A percentile compares a stretch with the other conserved stretches of the same genome.
Evolutionary conservation across 2,113 vertebrate genomes (phyloP).

Genomic region (Vulpes vulpes): DNA sequence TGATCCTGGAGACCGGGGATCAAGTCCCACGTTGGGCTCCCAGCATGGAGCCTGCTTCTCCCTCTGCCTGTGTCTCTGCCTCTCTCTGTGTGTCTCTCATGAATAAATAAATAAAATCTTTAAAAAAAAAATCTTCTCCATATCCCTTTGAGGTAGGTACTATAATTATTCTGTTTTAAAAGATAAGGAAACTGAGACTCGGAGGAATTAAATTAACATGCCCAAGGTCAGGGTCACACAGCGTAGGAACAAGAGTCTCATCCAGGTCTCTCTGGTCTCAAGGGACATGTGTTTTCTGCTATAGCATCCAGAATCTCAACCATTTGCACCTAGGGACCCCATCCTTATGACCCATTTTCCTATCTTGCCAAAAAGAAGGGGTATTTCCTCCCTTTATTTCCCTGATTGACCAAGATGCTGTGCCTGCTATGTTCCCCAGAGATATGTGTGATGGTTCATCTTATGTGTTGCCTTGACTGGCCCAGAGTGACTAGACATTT

Average conservation of each 20-base stretch:
- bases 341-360: neutral
- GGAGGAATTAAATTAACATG: neutral
- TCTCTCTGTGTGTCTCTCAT: too few species aligned
- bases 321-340: neutral
- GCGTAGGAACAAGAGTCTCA: neutral
- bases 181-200: neutral
- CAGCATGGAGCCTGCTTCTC: too few species aligned
- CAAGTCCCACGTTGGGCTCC: too few species aligned
- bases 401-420: neutral
- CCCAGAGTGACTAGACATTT: neutral
- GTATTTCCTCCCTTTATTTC: neutral
- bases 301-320: neutral
- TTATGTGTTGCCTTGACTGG: neutral
- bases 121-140: neutral
- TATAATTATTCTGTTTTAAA: neutral
- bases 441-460: neutral
- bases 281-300: neutral
- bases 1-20: too few species aligned
- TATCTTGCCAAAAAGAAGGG: neutral
- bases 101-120: too few species aligned
- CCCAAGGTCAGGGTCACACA: neutral
- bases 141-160: neutral
- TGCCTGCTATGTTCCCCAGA: neutral
- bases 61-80: too few species aligned
- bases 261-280: neutral